Conservation (phyloP, 2,888 invertebrate species). For the Stenurella melanura region DNA sequence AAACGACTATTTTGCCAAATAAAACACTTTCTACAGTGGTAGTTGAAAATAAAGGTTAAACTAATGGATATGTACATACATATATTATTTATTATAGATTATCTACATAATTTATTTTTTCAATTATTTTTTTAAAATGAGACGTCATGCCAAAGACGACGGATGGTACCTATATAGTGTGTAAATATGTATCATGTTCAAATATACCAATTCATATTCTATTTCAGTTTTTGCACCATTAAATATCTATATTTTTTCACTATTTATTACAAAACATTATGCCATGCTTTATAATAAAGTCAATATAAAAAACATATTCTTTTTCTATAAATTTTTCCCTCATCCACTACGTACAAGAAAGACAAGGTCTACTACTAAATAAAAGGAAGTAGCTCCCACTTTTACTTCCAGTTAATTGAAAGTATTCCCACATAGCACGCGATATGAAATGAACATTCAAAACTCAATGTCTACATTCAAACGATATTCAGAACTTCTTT, state of each 20-base stretch:
- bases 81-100: not conserved
- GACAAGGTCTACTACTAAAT: too few relatives aligned
- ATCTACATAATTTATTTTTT: not conserved
- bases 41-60: slow-evolving; percentile 87
- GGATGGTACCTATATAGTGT: not conserved
- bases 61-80: slow-evolving; percentile 27
- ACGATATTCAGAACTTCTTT: too few relatives aligned
- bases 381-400: too few relatives aligned
- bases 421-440: too few relatives aligned
- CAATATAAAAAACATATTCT: not conserved
- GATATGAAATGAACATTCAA: too few relatives aligned
- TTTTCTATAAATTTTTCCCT: not conserved
- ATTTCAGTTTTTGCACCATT: not conserved
- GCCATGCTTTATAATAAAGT: slow-evolving; percentile 17
- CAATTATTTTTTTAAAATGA: not conserved
- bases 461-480: too few relatives aligned
- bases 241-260: slow-evolving; percentile 14
- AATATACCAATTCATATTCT: not conserved
- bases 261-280: not conserved
- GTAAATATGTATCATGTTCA: not conserved
- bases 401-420: too few relatives aligned
- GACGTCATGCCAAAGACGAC: not conserved
- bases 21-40: slow-evolving; percentile 84
- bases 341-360: too few relatives aligned
- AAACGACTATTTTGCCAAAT: slow-evolving; percentile 81